These are phyloP conservation scores for Coreius guichenoti DNA, from an alignment of 2,797 vertebrate species.

Conservation along the genomic window DNA sequence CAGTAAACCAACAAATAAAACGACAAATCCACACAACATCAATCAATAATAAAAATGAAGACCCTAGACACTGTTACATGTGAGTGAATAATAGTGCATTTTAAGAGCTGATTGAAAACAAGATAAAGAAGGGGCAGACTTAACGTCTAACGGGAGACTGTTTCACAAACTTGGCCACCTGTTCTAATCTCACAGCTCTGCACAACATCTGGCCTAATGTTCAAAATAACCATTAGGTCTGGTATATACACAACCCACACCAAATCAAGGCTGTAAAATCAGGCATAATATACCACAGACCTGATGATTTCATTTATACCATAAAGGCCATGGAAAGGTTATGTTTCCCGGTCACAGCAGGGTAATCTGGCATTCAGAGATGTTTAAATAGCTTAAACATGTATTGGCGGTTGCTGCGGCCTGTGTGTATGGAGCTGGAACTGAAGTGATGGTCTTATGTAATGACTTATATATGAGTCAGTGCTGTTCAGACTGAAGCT, in stretches of 20 bases:
- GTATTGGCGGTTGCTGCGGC: background rate
- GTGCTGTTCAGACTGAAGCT: background rate
- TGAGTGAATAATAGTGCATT: no score
- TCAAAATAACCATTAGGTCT: conserved; percentile 7
- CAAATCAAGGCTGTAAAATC: background rate
- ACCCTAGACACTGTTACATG: no score
- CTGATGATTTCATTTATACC: background rate
- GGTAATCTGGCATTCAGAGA: conserved; percentile 11
- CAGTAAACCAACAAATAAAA: background rate
- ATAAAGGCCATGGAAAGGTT: conserved; percentile 2
- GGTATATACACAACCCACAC: background rate
- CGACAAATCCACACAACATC: background rate
- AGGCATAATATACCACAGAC: background rate
- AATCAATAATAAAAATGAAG: background rate
- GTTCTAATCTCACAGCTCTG: background rate
- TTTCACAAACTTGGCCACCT: background rate
- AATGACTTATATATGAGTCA: conserved; percentile 10
- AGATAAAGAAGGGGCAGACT: no score
- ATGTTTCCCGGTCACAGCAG: background rate
- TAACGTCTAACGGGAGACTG: no score
- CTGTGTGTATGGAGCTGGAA: conserved; percentile 11
- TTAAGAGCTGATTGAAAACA: no score
- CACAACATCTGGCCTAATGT: background rate
- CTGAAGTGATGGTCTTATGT: conserved; percentile 12
- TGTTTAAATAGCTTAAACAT: background rate